Base-by-base conservation (phyloP, 1,140 invertebrate genomes). In the Drosophila ambigua region DNA sequence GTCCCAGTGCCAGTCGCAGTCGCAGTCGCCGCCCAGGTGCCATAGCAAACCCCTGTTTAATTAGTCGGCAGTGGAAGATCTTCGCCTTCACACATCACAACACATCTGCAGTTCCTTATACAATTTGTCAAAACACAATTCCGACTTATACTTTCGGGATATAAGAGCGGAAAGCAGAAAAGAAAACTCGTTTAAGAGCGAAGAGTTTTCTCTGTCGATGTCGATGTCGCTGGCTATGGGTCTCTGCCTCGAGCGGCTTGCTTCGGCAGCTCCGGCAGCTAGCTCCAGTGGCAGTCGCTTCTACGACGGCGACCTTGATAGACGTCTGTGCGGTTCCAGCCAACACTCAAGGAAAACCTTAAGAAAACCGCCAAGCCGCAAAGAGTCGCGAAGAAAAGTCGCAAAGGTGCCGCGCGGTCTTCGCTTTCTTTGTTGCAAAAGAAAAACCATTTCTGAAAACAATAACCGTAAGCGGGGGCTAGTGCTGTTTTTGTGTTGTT, bases 291-390 rank as follows among this genome's bases (percentile, higher is more conserved):
- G 50, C 90, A 91, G 91, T 91, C 90, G 87, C 85, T 88, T 72
- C 78, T 69, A 53, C 81, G 89, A 90, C 85, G 82, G 90, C 90
- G 90, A 91, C 90, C 90, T 91, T 91, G 90, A 90, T 90, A 90
- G 90, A 91, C 90, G 90, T 87, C 72, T 76, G 71, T 77, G 80
- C 90, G 87, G 80, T 77, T 61, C 20, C 13, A 43, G 55, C 26
- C n/a, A 59, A 9, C 11, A 9, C 35, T 39, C 11, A 31, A 59
- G 58, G 45, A 51, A 45, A 69, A 50, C 48, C 31, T 31, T 44
- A 24, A 59, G 51, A 65, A 55, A 68, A 23, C 58, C 28, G 20
- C 39, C 43, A 66, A 39, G 35, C 35, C 35, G 35, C 39, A 65
- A 67, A 72, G 28, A 54, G 41, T 57, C 57, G 48, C 43, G 52